A percentile compares a stretch with the other conserved stretches of the same genome.
These are phyloP conservation scores for Himalopsyche tibetana DNA, from an alignment of 2,888 invertebrate genomes.

Conservation along the genomic window DNA sequence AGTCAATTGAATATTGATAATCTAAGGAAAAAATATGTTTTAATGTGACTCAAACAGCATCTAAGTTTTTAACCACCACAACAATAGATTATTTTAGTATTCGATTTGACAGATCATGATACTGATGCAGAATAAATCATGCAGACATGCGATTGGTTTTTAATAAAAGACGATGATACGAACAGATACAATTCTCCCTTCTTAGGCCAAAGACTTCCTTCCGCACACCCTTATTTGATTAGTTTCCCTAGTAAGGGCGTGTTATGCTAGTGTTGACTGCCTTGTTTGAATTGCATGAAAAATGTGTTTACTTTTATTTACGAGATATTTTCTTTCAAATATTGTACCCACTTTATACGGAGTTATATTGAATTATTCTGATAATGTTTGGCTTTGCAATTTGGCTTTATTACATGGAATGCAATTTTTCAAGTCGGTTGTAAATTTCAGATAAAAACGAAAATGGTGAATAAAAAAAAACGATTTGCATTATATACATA, in stretches of 20 bases:
- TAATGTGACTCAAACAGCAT: no score
- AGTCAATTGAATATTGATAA: no score
- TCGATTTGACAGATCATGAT: background rate
- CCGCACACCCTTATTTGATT: conserved; percentile 46
- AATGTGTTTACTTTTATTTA: conserved; percentile 46
- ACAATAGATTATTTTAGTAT: background rate
- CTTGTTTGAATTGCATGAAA: conserved; percentile 45
- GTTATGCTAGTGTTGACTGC: conserved; percentile 44
- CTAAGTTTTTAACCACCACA: no score
- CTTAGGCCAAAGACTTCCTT: conserved; percentile 16
- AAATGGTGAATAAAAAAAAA: no score
- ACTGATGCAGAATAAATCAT: background rate
- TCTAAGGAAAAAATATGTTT: no score
- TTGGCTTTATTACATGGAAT: background rate
- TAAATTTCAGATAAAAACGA: no score
- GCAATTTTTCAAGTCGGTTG: no score
- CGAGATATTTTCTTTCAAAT: conserved; percentile 22
- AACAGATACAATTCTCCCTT: conserved; percentile 34
- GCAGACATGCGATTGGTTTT: conserved; percentile 1
- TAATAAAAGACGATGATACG: conserved; percentile 26
- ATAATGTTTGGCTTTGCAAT: background rate
- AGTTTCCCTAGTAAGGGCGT: conserved; percentile 17
- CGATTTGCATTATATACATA: no score
- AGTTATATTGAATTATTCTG: background rate
- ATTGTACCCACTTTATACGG: background rate